Conservation (phyloP, 2,113 vertebrate genomes). For the Phyllostomus hastatus region DNA sequence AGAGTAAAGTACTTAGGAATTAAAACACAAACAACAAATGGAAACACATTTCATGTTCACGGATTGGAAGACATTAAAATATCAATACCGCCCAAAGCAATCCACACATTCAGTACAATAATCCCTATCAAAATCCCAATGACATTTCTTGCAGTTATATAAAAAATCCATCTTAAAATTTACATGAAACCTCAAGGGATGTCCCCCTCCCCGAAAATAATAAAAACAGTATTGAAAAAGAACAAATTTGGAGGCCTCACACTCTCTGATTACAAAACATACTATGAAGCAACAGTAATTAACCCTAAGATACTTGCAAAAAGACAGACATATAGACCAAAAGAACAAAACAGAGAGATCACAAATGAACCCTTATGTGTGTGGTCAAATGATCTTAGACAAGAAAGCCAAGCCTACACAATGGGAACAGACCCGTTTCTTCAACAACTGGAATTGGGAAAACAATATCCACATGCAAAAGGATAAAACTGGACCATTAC, state of each 20-base stretch:
- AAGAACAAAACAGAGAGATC: not conserved
- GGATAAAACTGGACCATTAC: too few relatives aligned
- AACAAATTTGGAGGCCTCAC: not conserved
- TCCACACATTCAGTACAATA: not conserved
- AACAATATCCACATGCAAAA: too few relatives aligned
- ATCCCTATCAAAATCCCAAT: not conserved
- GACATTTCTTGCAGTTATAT: not conserved
- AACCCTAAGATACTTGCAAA: not conserved
- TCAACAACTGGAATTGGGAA: too few relatives aligned
- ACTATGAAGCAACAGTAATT: not conserved
- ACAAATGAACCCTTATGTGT: not conserved
- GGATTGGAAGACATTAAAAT: not conserved
- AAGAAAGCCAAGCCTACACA: too few relatives aligned
- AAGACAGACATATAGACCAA: not conserved
- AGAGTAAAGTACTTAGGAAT: not conserved
- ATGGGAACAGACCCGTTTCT: too few relatives aligned
- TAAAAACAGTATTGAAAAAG: not conserved
- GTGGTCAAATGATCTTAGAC: too few relatives aligned
- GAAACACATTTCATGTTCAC: not conserved
- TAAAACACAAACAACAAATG: not conserved
- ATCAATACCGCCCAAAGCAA: not conserved
- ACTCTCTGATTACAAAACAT: not conserved
- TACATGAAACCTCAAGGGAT: not conserved
- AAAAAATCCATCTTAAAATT: not conserved
- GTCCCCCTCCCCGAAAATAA: not conserved